Evolutionary conservation across 1,140 invertebrate species (phyloP), one percentile per base, ranked within the genome.

Genomic region (Atta texana): DNA sequence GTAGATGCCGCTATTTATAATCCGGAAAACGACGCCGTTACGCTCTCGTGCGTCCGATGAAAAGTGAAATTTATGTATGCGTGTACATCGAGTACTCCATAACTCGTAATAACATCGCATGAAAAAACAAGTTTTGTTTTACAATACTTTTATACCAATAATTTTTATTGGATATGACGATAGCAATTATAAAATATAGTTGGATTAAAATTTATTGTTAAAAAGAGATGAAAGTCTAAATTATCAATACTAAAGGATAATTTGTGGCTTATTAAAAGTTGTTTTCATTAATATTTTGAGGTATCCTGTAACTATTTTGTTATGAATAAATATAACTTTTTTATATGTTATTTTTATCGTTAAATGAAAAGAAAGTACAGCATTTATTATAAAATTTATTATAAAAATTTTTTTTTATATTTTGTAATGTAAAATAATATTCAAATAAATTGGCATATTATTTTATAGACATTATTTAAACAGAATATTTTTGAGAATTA

Each of bases 21-120:
- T 59, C 57, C 34, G 34, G 51, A 49, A 71, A 87, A 81, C 57
- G 39, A 51, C 44, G 34, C 85, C 55, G 57, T 87, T 57, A 57
- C 44, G 34, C 49, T 71, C 53, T 31, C 59, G 66, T 21, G 64
- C 69, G 53, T 51, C 72, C 39, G 24, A 84, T 82, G 55, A 24
- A 44, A 44, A 61, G 55, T 88, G 57, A 88, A 87, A 88, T 88
- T 82, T 84, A 51, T 87, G 63, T 75, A 63, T 53, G 61, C 75
- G 75, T 66, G 61, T 68, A 85, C 59, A 21, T 84, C 80, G 80
- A 84, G 75, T 55, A 51, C 24, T 84, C 39, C 21, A 75, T 63
- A 57, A 75, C 80, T 74, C 39, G 39, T 75, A 82, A 82, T 82
- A 82, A 74, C 34, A 34, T 16, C 28, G 18, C 49, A n/a, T 39